Base-by-base conservation (phyloP, 2,797 vertebrate species). In the Erethizon dorsatum region DNA sequence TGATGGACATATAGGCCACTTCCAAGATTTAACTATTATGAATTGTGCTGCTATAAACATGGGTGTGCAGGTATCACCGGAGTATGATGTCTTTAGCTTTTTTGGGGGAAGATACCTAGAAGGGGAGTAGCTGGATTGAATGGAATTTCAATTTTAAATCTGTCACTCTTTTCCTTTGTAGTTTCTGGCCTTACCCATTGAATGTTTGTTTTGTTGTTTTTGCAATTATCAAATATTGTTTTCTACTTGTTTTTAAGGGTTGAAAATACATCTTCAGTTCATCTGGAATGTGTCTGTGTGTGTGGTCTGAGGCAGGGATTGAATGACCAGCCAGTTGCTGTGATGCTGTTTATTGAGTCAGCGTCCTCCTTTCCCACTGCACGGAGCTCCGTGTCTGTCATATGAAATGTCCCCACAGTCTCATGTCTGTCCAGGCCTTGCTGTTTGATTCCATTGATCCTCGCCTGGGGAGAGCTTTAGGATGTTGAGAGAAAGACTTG, bases 241-340 rank as follows among this genome's bases (percentile, higher is more conserved):
- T 97, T 90, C 37, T 84, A 50, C 9, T 91, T 87, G 31, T 89
- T 84, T 57, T 8, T 84, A 73, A 73, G 57, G 83, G 67, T 94
- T 71, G 18, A 56, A 91, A 77, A 73, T 67, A 54, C 56, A 52
- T 54, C 37, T 61, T 54, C 89, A 54, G 54, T 37, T 59, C 50
- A 17, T 73, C 28, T 24, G 45, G 50, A 93, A 59, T 78, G 54
- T 10, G 61, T 33, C 73, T 56, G 1, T 37, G 67, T 91, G 67
- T 92, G 33, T 95, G 95, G 69, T 63, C 75, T 94, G 89, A 94
- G 88, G 86, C 71, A 88, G 91, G 71, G 89, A 91, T 91, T 56
- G 37, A 15, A 50, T 52, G 45, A 31, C 84, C 6, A 17, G 26
- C 59, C 8, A 2, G 14, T 79, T 45, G 31, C 33, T 65, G 50